A percentile compares a stretch with the other conserved stretches of the same genome.
Evolutionary conservation across 2,797 vertebrate species (phyloP).

Genomic region (Crocodylus rhombifer): DNA sequence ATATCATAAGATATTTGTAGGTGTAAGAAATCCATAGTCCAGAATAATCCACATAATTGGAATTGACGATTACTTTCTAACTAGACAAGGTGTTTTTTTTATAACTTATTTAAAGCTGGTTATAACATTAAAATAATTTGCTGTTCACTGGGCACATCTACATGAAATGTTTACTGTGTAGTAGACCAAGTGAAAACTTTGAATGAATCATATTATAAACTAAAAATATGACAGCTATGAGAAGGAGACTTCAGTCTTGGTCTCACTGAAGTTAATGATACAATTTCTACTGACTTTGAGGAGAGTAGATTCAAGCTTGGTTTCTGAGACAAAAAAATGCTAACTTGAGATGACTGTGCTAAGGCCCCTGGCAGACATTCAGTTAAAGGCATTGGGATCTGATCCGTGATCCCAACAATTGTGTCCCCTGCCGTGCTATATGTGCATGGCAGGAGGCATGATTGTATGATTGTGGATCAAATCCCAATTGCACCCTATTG

Average conservation of each 20-base stretch:
- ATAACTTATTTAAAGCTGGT: not conserved
- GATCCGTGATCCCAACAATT: too few species aligned
- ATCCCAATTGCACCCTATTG: too few species aligned
- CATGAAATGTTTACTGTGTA: not conserved
- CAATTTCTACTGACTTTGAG: not conserved
- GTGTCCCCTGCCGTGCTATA: too few species aligned
- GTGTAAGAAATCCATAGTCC: not conserved
- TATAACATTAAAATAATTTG: not conserved
- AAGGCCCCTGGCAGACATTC: too few species aligned
- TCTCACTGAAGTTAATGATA: not conserved
- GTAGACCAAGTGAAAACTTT: not conserved
- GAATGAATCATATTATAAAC: rapidly evolving
- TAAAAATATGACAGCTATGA: not conserved
- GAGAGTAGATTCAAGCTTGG: not conserved
- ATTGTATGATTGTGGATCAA: too few species aligned
- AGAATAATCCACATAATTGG: not conserved
- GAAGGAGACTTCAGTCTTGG: not conserved
- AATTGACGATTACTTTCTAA: not conserved
- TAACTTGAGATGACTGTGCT: not conserved
- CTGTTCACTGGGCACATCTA: not conserved
- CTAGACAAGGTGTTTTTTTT: not conserved
- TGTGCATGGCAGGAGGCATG: too few species aligned
- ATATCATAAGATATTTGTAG: not conserved
- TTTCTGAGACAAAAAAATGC: not conserved
- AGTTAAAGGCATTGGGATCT: too few species aligned